Base-by-base conservation (phyloP, 2,888 invertebrate genomes). In the Aelia acuminata region DNA sequence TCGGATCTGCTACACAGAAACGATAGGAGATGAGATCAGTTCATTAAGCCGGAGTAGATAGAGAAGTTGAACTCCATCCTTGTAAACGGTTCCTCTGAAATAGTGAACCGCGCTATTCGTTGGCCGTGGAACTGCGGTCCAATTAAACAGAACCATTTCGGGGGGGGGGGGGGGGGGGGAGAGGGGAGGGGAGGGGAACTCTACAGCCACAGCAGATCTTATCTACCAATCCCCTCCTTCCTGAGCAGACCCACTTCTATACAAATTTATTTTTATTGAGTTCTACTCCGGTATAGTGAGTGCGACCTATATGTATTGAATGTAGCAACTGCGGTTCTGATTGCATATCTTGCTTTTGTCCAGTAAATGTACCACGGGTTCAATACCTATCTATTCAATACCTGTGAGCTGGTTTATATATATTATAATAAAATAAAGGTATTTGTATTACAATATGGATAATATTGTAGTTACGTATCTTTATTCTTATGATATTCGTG, bases 251-350 rank as follows among this genome's bases (percentile, higher is more conserved):
- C 31, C 31, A 20, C 35, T 70, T 70, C 63, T 70, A 35, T 70
- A 70, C 63, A 70, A 70, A 80, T 80, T 80, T 80, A 80, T 80
- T 80, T 80, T 47, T 80, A 80, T 47, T 39, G 43, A 80, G 80
- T 43, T 80, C n/a, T 4, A 8, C 5, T n/a, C 43, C n/a, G 80
- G 13, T n/a, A 43, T 80, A 43, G 80, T 80, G 80, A 70, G 31
- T 35, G 63, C 63, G 35, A 70, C 63, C 63, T 70, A 31, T 70
- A 70, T 70, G 20, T 70, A 70, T 70, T 70, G 63, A 70, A 70
- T 70, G 63, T 18, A 70, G 63, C 31, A 70, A 70, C 63, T 70
- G 31, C 7, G 63, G n/a, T 0, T 35, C 31, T 22, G 63, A 70
- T 70, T 70, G 31, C 35, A 70, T 70, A 31, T 70, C 35, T 8